phyloP scores from a whole-genome alignment of 2,888 invertebrate genomes.

The Poecilus cupreus region DNA sequence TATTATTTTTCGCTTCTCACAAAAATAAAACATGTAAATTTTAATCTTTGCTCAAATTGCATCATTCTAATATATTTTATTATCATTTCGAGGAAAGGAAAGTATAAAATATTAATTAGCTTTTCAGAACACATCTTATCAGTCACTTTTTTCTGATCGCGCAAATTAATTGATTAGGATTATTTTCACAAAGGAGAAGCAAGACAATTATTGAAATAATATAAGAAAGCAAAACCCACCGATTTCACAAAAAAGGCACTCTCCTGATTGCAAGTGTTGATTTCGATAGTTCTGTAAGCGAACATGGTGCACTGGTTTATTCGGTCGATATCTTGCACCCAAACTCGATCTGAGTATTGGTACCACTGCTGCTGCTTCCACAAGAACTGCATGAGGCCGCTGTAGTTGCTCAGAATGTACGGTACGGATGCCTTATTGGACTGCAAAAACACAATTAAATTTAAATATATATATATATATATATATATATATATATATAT shows the following conservation, averaged over 20 bases:
- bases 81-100: too few species aligned
- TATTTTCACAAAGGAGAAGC: neutral
- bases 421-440: constrained; percentile 95
- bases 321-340: constrained; percentile 93
- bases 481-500: too few species aligned
- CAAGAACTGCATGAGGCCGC: constrained; percentile 84
- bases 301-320: constrained; percentile 91
- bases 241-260: constrained; percentile 97
- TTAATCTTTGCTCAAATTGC: too few species aligned
- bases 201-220: neutral
- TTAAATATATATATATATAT: too few species aligned
- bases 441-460: too few species aligned
- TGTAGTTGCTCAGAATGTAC: constrained; percentile 87
- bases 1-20: too few species aligned
- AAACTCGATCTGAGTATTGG: constrained; percentile 88
- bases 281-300: constrained; percentile 84
- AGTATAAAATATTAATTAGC: too few species aligned
- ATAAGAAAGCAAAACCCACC: constrained; percentile 75
- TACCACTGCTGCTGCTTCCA: constrained; percentile 86
- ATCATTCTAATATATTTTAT: too few species aligned
- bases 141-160: neutral
- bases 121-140: too few species aligned
- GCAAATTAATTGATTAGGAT: neutral
- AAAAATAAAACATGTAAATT: too few species aligned
- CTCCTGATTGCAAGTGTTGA: constrained; percentile 86